These are phyloP conservation scores for Elachura formosa DNA, from an alignment of 2,113 vertebrate genomes.

Conservation along the genomic window DNA sequence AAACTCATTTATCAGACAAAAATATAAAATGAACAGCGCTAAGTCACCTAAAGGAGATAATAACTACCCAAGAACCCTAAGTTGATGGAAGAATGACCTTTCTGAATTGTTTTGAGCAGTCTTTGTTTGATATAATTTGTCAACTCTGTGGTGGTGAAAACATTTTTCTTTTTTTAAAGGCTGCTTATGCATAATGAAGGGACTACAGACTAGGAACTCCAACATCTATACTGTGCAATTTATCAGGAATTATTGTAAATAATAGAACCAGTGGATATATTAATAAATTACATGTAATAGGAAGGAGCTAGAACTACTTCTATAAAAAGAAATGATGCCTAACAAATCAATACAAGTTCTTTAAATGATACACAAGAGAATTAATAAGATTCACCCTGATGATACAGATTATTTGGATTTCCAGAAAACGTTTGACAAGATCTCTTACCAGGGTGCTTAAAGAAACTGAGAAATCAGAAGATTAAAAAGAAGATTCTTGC, in stretches of 20 bases:
- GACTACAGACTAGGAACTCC: neutral
- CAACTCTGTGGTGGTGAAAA: neutral
- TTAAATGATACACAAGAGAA: neutral
- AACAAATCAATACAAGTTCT: neutral
- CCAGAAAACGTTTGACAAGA: slow-evolving; percentile 3
- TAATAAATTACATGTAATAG: neutral
- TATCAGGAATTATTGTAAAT: neutral
- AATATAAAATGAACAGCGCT: neutral
- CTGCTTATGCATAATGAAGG: neutral
- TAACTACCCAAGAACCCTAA: neutral
- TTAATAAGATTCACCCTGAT: neutral
- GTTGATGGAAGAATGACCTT: neutral
- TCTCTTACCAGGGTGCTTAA: neutral
- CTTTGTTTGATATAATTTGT: neutral
- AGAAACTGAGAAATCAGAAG: neutral
- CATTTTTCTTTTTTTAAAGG: neutral
- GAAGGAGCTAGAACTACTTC: neutral
- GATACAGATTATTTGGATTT: slow-evolving; percentile 11
- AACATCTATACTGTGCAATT: neutral
- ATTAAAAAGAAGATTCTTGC: slow-evolving; percentile 9
- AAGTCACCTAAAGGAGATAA: neutral
- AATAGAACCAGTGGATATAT: neutral
- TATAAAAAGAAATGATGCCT: neutral
- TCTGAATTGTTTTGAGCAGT: neutral
- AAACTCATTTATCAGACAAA: neutral